phyloP scores from a whole-genome alignment of 2,113 vertebrate genomes.

The Aplodontia rufa region DNA sequence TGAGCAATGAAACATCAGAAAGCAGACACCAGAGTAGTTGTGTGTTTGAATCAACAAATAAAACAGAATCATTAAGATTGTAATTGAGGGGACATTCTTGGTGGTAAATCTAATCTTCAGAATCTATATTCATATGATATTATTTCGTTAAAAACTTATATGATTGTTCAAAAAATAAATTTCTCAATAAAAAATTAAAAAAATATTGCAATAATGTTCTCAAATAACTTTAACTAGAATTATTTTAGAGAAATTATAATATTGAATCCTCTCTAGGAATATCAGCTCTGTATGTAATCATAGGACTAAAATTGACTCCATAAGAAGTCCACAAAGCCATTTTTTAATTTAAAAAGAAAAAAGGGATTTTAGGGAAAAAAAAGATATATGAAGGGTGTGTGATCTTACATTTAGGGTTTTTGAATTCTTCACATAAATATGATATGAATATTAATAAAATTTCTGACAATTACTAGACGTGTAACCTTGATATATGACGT shows the following conservation, averaged over 20 bases:
- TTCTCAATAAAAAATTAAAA: no score
- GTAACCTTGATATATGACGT: not conserved
- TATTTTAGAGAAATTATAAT: slow-evolving; percentile 43
- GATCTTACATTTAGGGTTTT: not conserved
- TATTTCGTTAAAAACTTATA: no score
- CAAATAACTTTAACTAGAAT: slow-evolving; percentile 11
- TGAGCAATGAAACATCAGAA: slow-evolving; percentile 16
- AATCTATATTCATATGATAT: no score
- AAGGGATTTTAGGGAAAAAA: not conserved
- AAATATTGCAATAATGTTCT: slow-evolving; percentile 7
- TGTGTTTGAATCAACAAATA: slow-evolving; percentile 50
- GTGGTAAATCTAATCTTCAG: no score
- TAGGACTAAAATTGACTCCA: not conserved
- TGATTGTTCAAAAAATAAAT: no score
- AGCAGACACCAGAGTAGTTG: not conserved
- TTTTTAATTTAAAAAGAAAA: slow-evolving; percentile 35
- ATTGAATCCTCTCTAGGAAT: not conserved
- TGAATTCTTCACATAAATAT: not conserved
- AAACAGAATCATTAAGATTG: slow-evolving; percentile 2
- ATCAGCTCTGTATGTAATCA: not conserved
- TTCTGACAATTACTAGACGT: not conserved
- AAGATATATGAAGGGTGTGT: not conserved
- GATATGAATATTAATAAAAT: not conserved
- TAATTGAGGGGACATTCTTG: no score
- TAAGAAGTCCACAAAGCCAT: not conserved